Evolutionary conservation across 2,888 invertebrate species (phyloP).

Genomic region (Aleiodes testaceus): DNA sequence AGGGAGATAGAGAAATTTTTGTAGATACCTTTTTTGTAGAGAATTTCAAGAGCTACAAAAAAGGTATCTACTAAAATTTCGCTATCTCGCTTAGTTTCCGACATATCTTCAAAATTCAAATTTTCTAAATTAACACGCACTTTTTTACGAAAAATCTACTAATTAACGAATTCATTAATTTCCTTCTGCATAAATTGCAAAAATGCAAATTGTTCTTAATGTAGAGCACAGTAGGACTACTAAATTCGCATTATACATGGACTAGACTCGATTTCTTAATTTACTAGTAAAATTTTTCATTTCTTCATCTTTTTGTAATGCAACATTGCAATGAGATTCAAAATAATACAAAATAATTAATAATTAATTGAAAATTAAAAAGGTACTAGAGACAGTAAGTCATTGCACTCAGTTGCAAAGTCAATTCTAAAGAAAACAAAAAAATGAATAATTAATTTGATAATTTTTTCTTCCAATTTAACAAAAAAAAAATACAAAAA

Average conservation of each 20-base stretch:
- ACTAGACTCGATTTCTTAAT: slow-evolving; percentile 73
- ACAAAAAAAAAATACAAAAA: slow-evolving; percentile 14
- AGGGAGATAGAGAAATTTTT: no score
- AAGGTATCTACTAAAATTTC: no score
- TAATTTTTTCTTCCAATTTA: not conserved
- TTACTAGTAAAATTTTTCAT: slow-evolving; percentile 62
- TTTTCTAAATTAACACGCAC: not conserved
- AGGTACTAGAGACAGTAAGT: slow-evolving; percentile 44
- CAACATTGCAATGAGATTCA: slow-evolving; percentile 62
- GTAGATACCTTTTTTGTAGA: no score
- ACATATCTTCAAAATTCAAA: no score
- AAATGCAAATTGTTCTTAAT: slow-evolving; percentile 58
- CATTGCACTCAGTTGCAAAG: slow-evolving; percentile 55
- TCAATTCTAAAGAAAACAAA: slow-evolving; percentile 44
- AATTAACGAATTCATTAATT: not conserved
- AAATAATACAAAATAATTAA: slow-evolving; percentile 46
- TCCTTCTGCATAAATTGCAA: not conserved
- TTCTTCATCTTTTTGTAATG: slow-evolving; percentile 46
- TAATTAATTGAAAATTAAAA: slow-evolving; percentile 16
- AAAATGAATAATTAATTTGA: not conserved
- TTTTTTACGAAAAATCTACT: not conserved
- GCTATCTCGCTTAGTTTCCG: no score
- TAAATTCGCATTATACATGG: slow-evolving; percentile 70
- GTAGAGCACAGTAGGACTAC: slow-evolving; percentile 65
- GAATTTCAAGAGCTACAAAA: no score